Evolutionary conservation across 2,888 invertebrate species (phyloP).

Genomic region (Acleris sparsana): DNA sequence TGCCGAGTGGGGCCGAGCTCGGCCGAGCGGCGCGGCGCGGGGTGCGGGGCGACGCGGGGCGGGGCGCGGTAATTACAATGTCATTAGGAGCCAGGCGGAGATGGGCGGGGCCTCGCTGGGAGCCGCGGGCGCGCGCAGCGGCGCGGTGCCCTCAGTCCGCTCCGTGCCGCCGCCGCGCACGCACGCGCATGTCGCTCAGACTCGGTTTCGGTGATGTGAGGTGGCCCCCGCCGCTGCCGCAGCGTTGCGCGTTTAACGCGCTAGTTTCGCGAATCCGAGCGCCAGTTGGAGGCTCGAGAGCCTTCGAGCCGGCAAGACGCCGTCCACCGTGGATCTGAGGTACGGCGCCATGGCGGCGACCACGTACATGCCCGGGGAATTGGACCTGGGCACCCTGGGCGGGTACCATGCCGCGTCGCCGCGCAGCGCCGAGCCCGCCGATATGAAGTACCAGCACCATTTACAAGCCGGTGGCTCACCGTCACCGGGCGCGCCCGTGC

Average conservation of each 20-base stretch:
- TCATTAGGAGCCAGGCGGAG: constrained; percentile 53
- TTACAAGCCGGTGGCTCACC: constrained; percentile 89
- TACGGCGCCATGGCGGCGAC: constrained; percentile 97
- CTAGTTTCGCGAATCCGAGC: constrained; percentile 73
- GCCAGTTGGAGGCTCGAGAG: constrained; percentile 81
- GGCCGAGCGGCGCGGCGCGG: constrained; percentile 56
- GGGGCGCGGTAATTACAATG: constrained; percentile 44
- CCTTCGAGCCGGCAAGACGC: constrained; percentile 86
- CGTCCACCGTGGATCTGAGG: constrained; percentile 84
- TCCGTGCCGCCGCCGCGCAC: constrained; percentile 82
- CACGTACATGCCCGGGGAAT: constrained; percentile 96
- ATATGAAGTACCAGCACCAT: constrained; percentile 98
- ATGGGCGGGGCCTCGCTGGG: constrained; percentile 73
- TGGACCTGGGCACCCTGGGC: constrained; percentile 91
- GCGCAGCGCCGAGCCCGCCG: constrained; percentile 93
- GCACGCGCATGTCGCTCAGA: constrained; percentile 85
- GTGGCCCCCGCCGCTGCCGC: constrained; percentile 81
- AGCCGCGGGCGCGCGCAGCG: constrained; percentile 68
- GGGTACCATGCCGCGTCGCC: constrained; percentile 94
- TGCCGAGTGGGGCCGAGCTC: constrained; percentile 57
- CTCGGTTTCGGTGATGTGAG: constrained; percentile 77
- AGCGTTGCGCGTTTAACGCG: constrained; percentile 77
- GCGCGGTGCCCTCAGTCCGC: constrained; percentile 72
- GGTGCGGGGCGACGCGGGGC: constrained; percentile 44
- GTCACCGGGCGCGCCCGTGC: constrained; percentile 82